Conservation (phyloP, 1,140 invertebrate genomes). For the Drosophila orosa region DNA sequence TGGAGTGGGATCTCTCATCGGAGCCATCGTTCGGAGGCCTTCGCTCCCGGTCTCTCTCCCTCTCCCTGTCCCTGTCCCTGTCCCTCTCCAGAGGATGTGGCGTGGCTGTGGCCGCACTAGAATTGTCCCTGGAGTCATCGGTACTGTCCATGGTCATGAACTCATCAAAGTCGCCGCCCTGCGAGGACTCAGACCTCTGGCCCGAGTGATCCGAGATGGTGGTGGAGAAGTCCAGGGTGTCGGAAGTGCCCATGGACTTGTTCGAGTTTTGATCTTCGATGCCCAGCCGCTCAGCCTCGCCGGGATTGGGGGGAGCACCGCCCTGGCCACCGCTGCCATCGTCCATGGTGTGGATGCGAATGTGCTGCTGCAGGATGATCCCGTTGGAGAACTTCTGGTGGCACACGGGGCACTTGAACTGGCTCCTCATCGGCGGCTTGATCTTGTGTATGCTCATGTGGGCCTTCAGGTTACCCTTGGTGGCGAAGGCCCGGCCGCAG, state of each 20-base stretch:
- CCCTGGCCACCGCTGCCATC: constrained; percentile 84
- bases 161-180: constrained; percentile 79
- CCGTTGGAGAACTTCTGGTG: constrained; percentile 99
- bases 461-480: constrained; percentile 99
- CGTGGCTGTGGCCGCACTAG: constrained; percentile 56
- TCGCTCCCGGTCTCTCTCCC: constrained; percentile 18
- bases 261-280: constrained; percentile 79
- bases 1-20: constrained; percentile 56
- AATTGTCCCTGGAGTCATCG: constrained; percentile 76
- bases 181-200: constrained; percentile 78
- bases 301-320: constrained; percentile 5
- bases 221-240: constrained; percentile 79
- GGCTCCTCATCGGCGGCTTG: constrained; percentile 95
- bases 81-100: constrained; percentile 51
- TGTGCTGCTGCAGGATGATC: constrained; percentile 97
- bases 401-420: constrained; percentile 99
- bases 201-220: constrained; percentile 80
- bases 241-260: constrained; percentile 76
- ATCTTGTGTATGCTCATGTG: constrained; percentile 99
- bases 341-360: constrained; percentile 95
- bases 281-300: constrained; percentile 48
- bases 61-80: constrained; percentile 19
- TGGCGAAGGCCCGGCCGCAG: constrained; percentile 97
- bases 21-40: constrained; percentile 27
- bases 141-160: constrained; percentile 84